Evolutionary conservation across 2,888 invertebrate genomes (phyloP).

Genomic region (Calliscelio sp.): DNA sequence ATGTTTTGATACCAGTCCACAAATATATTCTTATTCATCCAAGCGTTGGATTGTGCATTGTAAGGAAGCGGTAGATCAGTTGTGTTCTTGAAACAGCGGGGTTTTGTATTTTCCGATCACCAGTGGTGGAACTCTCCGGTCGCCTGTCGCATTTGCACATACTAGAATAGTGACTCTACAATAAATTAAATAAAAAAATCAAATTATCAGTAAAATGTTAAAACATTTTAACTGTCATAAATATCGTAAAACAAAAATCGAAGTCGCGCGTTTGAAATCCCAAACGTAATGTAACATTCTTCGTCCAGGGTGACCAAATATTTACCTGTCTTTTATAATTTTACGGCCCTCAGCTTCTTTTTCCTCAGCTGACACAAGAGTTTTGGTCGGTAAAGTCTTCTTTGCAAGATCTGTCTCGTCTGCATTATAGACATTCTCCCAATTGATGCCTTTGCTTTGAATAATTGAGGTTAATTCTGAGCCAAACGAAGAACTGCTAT

Average conservation of each 20-base stretch:
- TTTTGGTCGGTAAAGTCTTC: background rate
- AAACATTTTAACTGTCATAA: too few species aligned
- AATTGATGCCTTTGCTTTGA: background rate
- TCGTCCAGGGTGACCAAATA: background rate
- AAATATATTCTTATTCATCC: slow-evolving; percentile 40
- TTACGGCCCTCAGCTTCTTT: slow-evolving; percentile 1
- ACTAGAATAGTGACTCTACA: slow-evolving; percentile 74
- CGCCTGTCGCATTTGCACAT: slow-evolving; percentile 77
- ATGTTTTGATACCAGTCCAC: slow-evolving; percentile 19
- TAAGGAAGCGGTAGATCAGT: slow-evolving; percentile 36
- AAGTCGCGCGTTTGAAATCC: too few species aligned
- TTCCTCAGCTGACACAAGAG: background rate
- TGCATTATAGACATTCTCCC: too few species aligned
- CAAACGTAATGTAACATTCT: too few species aligned
- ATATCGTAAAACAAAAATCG: too few species aligned
- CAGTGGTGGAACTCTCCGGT: slow-evolving; percentile 77
- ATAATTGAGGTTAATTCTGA: slow-evolving; percentile 2
- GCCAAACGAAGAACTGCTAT: background rate
- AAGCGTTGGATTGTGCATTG: slow-evolving; percentile 29
- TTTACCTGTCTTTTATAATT: slow-evolving; percentile 14
- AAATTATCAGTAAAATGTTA: too few species aligned
- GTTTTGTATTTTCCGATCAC: slow-evolving; percentile 79
- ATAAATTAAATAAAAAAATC: too few species aligned
- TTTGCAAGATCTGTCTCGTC: background rate
- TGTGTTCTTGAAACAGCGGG: slow-evolving; percentile 76